Conservation (phyloP, 2,888 invertebrate species). For the Sminthurides aquaticus region DNA sequence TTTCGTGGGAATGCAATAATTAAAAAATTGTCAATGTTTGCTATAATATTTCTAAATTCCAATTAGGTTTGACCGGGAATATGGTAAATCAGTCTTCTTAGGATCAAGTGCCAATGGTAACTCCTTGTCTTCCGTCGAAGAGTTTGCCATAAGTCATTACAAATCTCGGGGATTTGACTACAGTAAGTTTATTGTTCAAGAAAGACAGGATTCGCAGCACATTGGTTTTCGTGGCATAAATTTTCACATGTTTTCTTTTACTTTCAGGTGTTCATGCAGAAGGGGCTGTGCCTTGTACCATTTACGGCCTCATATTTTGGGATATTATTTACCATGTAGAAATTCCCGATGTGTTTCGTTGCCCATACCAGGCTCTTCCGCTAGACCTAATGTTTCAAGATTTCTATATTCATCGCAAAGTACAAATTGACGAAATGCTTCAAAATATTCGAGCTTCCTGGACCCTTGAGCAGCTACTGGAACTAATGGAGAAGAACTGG, state of each 20-base stretch:
- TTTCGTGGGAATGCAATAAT: not conserved
- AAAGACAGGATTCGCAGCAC: too few species aligned
- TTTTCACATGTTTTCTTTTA: not conserved
- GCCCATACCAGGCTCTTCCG: slow-evolving; percentile 56
- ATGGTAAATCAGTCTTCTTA: slow-evolving; percentile 29
- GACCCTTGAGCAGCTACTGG: slow-evolving; percentile 49
- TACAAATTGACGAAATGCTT: slow-evolving; percentile 54
- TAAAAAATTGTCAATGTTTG: not conserved
- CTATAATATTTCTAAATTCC: too few species aligned
- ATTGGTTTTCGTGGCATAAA: slow-evolving; percentile 1
- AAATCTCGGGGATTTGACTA: slow-evolving; percentile 49
- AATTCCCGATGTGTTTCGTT: slow-evolving; percentile 50
- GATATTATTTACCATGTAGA: slow-evolving; percentile 60
- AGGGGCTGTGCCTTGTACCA: slow-evolving; percentile 56
- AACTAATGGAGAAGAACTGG: slow-evolving; percentile 49
- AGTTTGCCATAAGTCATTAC: slow-evolving; percentile 54
- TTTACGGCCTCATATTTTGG: slow-evolving; percentile 69
- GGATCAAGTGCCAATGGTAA: slow-evolving; percentile 44
- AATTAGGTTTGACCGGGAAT: not conserved
- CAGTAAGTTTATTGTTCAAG: slow-evolving; percentile 46
- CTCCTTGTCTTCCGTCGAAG: slow-evolving; percentile 53
- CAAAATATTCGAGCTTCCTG: slow-evolving; percentile 45
- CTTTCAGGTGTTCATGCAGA: slow-evolving; percentile 70
- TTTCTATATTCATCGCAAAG: slow-evolving; percentile 61
- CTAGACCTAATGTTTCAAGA: slow-evolving; percentile 60